Conservation (phyloP, 2,113 vertebrate genomes). For the Syngnathus floridae region DNA sequence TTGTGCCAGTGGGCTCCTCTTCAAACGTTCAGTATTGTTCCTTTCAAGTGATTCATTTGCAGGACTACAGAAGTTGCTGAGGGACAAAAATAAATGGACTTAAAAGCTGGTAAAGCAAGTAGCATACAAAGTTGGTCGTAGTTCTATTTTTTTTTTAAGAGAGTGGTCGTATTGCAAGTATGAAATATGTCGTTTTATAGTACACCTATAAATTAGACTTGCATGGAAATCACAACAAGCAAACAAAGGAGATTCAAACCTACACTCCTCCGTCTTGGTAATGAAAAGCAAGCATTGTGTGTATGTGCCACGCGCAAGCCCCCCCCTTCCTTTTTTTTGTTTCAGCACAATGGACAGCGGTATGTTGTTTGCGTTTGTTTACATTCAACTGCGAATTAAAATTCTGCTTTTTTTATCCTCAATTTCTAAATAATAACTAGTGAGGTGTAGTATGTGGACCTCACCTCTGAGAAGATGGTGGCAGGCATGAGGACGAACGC, state of each 20-base stretch:
- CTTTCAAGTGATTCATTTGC: neutral
- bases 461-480: slow-evolving; percentile 40
- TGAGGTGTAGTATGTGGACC: slow-evolving; percentile 5
- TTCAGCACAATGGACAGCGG: slow-evolving; percentile 36
- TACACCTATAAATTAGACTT: neutral
- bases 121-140: too few relatives aligned
- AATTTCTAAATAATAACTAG: neutral
- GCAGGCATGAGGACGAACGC: slow-evolving; percentile 19
- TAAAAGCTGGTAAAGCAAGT: neutral
- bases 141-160: too few relatives aligned
- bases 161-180: neutral
- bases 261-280: neutral
- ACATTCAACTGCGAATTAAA: neutral
- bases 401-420: neutral
- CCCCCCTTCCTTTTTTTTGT: neutral
- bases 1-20: neutral
- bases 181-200: neutral
- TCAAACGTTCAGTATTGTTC: neutral
- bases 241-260: neutral
- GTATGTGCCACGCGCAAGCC: neutral
- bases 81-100: neutral
- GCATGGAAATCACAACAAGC: neutral
- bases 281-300: neutral
- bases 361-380: neutral
- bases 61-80: neutral